Evolutionary conservation across 2,113 vertebrate species (phyloP).

Genomic region (Alaudala cheleensis): DNA sequence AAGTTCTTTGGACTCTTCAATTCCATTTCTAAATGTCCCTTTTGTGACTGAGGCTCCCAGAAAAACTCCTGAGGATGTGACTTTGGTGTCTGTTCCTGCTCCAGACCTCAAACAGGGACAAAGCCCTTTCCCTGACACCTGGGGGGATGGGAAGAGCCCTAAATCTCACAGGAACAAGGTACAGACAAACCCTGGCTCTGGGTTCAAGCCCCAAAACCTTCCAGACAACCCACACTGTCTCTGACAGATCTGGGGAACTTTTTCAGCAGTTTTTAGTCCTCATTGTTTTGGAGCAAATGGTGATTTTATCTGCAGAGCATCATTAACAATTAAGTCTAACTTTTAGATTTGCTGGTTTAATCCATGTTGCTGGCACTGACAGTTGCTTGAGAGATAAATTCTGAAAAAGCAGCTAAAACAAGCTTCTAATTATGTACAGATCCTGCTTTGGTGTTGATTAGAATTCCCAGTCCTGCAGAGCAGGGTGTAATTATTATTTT

Average conservation of each 20-base stretch:
- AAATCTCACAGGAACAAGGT: background rate
- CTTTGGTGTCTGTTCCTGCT: background rate
- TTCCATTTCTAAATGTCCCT: background rate
- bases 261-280: background rate
- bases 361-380: background rate
- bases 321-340: background rate
- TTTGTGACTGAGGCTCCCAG: background rate
- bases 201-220: background rate
- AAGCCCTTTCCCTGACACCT: background rate
- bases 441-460: constrained; percentile 46
- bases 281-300: background rate
- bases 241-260: background rate
- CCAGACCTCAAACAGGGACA: background rate
- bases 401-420: background rate
- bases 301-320: background rate
- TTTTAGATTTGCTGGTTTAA: background rate
- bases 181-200: background rate
- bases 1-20: background rate
- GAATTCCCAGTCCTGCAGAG: constrained; percentile 42
- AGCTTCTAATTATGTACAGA: constrained; percentile 46
- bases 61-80: background rate
- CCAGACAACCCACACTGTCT: background rate
- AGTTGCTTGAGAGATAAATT: background rate
- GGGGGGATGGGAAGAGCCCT: background rate
- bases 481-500: constrained; percentile 53